Conservation (phyloP, 2,888 invertebrate genomes). For the Ommatoiulus sabulosus region DNA sequence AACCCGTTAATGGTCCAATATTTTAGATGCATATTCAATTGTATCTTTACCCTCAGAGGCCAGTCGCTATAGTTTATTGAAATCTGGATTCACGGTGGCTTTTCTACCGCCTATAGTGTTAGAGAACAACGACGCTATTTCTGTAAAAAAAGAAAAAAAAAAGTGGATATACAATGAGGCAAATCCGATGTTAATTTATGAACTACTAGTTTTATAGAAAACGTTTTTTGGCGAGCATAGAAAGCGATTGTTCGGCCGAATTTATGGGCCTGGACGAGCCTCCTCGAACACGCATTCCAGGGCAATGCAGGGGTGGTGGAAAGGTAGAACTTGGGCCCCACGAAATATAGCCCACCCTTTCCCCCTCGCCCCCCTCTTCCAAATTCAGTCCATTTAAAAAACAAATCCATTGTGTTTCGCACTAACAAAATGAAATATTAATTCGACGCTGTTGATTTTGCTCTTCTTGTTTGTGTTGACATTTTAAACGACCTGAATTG, state of each 20-base stretch:
- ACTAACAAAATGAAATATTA: slow-evolving; percentile 3
- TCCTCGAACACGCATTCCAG: not conserved
- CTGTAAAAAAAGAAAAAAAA: not conserved
- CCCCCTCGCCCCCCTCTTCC: not conserved
- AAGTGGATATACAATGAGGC: slow-evolving; percentile 25
- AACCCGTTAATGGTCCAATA: too few relatives aligned
- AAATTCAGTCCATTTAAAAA: not conserved
- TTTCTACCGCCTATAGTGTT: not conserved
- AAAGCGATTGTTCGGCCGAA: slow-evolving; percentile 23
- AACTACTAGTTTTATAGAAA: slow-evolving; percentile 13
- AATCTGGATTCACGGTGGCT: not conserved
- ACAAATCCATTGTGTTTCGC: not conserved
- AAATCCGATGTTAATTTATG: slow-evolving; percentile 15
- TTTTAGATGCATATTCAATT: not conserved
- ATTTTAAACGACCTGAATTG: not conserved
- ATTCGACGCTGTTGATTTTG: not conserved
- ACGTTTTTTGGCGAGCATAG: not conserved
- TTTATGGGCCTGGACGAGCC: slow-evolving; percentile 19
- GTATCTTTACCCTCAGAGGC: not conserved
- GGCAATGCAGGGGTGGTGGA: slow-evolving; percentile 24
- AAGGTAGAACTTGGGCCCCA: not conserved
- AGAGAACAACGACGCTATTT: not conserved
- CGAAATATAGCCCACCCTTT: not conserved
- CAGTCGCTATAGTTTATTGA: not conserved
- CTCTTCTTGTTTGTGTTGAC: not conserved